phyloP scores from a whole-genome alignment of 1,140 invertebrate species.

The Drosophila suzukii region DNA sequence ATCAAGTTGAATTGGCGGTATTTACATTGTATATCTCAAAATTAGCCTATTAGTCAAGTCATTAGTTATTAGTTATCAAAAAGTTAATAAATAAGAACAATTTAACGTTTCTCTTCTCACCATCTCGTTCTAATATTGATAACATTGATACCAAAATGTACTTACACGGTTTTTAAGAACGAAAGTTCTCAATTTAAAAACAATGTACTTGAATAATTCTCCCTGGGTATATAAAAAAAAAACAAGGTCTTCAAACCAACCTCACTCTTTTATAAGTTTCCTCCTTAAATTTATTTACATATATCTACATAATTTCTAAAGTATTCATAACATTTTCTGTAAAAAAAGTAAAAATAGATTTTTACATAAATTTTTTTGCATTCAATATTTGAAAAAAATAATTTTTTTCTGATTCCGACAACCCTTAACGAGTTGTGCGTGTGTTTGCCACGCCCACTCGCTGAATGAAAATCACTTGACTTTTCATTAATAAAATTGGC shows the following conservation, averaged over 20 bases:
- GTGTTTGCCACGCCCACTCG: slow-evolving; percentile 67
- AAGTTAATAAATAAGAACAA: too few relatives aligned
- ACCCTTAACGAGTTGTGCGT: slow-evolving; percentile 63
- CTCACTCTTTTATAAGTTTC: background rate
- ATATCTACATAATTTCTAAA: background rate
- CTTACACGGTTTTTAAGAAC: too few relatives aligned
- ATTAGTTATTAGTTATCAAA: too few relatives aligned
- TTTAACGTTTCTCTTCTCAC: too few relatives aligned
- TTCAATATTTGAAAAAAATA: slow-evolving; percentile 36
- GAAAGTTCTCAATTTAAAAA: too few relatives aligned
- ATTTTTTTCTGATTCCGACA: slow-evolving; percentile 31
- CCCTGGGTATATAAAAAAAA: too few relatives aligned
- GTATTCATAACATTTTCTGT: slow-evolving; percentile 10
- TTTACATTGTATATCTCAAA: too few relatives aligned
- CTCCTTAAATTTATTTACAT: background rate
- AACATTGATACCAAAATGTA: too few relatives aligned
- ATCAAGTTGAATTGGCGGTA: too few relatives aligned
- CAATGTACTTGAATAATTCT: too few relatives aligned
- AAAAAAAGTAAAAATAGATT: background rate
- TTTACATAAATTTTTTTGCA: slow-evolving; percentile 5
- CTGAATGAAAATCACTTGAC: slow-evolving; percentile 74
- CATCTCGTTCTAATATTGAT: too few relatives aligned
- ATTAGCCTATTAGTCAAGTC: too few relatives aligned
- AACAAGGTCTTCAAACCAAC: background rate
- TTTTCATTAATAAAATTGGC: slow-evolving; percentile 81